phyloP scores from a whole-genome alignment of 2,797 vertebrate species.

The Distichodus sexfasciatus region DNA sequence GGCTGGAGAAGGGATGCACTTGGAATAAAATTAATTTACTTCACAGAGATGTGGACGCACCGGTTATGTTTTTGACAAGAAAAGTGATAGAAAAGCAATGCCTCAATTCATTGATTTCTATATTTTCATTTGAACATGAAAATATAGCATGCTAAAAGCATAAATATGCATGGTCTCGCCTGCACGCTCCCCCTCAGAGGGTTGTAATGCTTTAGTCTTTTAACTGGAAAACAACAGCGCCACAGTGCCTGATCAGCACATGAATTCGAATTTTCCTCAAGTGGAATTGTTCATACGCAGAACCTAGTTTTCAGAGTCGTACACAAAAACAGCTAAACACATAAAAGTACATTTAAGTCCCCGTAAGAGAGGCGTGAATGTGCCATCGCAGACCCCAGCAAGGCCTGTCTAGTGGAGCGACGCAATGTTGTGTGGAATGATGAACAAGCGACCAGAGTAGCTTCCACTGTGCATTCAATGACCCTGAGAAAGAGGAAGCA shows the following conservation, averaged over 20 bases:
- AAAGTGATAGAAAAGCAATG: not conserved
- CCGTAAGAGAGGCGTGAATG: constrained; percentile 36
- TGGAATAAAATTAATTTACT: not conserved
- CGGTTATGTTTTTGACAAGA: not conserved
- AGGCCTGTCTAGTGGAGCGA: constrained; percentile 53
- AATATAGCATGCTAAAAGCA: not conserved
- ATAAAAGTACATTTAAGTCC: constrained; percentile 5
- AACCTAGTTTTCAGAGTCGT: constrained; percentile 2
- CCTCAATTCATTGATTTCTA: not conserved
- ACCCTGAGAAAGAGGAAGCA: constrained; percentile 58
- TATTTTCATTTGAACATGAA: not conserved
- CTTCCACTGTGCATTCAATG: constrained; percentile 72
- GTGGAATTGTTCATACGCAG: not conserved
- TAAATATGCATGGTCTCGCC: not conserved
- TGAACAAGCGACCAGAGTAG: constrained; percentile 46
- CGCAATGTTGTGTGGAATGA: constrained; percentile 67
- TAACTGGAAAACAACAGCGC: not conserved
- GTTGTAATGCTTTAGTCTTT: constrained; percentile 6
- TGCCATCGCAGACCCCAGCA: constrained; percentile 42
- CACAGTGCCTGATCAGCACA: constrained; percentile 3
- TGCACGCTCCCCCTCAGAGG: not conserved
- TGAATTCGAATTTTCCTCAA: constrained; percentile 1
- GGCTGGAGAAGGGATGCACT: too few relatives aligned
- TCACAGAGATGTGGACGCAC: not conserved
- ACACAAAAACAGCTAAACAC: not conserved